Conservation (phyloP, 1,140 invertebrate species). For the Mercenaria mercenaria region DNA sequence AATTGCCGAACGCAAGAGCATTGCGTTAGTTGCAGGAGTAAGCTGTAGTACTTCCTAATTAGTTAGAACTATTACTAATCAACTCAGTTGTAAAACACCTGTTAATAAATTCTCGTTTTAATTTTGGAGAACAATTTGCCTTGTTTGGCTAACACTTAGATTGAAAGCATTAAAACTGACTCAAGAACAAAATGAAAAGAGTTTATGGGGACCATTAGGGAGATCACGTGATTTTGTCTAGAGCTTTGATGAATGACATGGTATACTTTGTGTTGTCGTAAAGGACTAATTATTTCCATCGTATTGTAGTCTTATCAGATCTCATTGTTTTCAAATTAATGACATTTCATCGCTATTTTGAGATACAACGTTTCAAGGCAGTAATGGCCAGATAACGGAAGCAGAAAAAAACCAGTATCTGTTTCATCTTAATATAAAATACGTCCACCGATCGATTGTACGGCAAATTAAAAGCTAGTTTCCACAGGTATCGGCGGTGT, state of each 20-base stretch:
- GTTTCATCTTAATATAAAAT: slow-evolving; percentile 57
- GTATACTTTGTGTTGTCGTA: slow-evolving; percentile 25
- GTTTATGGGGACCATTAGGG: background rate
- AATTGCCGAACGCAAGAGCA: too few relatives aligned
- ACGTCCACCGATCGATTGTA: slow-evolving; percentile 39
- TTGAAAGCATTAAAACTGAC: background rate
- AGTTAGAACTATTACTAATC: too few relatives aligned
- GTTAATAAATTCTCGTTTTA: too few relatives aligned
- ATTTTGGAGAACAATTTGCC: background rate
- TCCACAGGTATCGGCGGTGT: background rate
- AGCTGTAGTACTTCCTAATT: too few relatives aligned
- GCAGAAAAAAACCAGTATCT: slow-evolving; percentile 35
- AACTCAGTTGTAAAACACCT: too few relatives aligned
- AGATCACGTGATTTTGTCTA: background rate
- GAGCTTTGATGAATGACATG: slow-evolving; percentile 23
- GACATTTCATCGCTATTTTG: slow-evolving; percentile 15
- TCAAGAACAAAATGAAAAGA: background rate
- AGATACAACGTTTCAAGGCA: background rate
- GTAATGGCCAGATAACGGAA: slow-evolving; percentile 30
- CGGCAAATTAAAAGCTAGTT: slow-evolving; percentile 57
- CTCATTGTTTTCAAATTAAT: slow-evolving; percentile 49
- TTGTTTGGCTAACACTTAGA: background rate
- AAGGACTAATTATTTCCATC: slow-evolving; percentile 45
- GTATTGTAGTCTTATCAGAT: slow-evolving; percentile 7
- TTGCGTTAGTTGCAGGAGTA: too few relatives aligned